Evolutionary conservation across 1,140 invertebrate genomes (phyloP).

Genomic region (Zaprionus davidi): DNA sequence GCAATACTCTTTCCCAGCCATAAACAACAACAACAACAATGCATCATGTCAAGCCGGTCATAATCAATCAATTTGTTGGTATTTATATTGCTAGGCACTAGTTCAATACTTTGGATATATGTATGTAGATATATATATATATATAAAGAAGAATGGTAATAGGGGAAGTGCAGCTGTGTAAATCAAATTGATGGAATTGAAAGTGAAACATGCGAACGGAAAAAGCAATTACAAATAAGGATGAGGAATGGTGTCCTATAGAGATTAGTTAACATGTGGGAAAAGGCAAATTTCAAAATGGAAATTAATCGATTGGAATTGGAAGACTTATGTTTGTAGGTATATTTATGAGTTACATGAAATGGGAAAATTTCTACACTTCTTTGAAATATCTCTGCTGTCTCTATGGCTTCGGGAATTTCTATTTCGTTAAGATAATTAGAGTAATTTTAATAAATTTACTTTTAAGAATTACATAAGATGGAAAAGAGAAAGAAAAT

Average conservation of each 20-base stretch:
- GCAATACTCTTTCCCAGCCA: conserved; percentile 51
- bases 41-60: conserved; percentile 64
- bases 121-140: neutral
- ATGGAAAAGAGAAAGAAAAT: no score
- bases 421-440: no score
- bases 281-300: neutral
- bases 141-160: neutral
- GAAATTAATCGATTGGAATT: no score
- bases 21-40: conserved; percentile 44
- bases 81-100: conserved; percentile 55
- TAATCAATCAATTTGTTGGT: conserved; percentile 74
- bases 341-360: no score
- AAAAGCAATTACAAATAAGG: conserved; percentile 5
- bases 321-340: no score
- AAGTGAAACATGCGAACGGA: neutral
- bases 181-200: conserved; percentile 15
- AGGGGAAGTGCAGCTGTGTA: neutral
- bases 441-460: no score
- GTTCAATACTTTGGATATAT: neutral
- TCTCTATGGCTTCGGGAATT: no score
- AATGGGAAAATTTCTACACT: no score
- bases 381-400: no score
- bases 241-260: neutral
- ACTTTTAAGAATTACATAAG: no score
- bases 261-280: neutral